These are phyloP conservation scores for Delichon dasypus DNA, from an alignment of 2,797 vertebrate species.

Conservation along the genomic window DNA sequence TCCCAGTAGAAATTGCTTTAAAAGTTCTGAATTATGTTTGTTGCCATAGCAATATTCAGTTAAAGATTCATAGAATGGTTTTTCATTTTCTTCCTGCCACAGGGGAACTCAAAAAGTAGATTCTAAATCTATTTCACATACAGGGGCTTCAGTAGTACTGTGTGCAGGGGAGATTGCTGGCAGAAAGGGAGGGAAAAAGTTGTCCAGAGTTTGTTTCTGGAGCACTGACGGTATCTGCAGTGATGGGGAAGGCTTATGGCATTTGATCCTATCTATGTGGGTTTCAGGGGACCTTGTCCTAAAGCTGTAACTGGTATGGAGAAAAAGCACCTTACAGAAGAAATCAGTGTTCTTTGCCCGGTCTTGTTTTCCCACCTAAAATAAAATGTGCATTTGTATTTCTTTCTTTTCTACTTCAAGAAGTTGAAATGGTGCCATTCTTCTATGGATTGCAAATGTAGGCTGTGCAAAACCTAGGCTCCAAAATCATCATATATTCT, in stretches of 20 bases:
- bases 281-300: background rate
- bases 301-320: background rate
- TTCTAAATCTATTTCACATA: slow-evolving; percentile 1
- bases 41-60: slow-evolving; percentile 60
- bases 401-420: background rate
- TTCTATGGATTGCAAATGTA: background rate
- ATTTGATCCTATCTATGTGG: background rate
- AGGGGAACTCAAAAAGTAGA: slow-evolving; percentile 2
- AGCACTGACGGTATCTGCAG: background rate
- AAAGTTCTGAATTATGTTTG: slow-evolving; percentile 47
- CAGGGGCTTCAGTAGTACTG: background rate
- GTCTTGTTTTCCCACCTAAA: background rate
- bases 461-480: background rate
- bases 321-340: background rate
- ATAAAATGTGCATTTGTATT: background rate
- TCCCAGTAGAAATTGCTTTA: slow-evolving; percentile 36
- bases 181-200: background rate
- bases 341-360: background rate
- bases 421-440: background rate
- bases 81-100: slow-evolving; percentile 6
- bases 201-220: background rate
- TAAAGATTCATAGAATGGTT: slow-evolving; percentile 23
- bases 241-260: background rate
- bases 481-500: background rate
- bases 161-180: background rate